A percentile compares a stretch with the other conserved stretches of the same genome.
phyloP scores from a whole-genome alignment of 2,888 invertebrate genomes.

The Andrena dorsata region DNA sequence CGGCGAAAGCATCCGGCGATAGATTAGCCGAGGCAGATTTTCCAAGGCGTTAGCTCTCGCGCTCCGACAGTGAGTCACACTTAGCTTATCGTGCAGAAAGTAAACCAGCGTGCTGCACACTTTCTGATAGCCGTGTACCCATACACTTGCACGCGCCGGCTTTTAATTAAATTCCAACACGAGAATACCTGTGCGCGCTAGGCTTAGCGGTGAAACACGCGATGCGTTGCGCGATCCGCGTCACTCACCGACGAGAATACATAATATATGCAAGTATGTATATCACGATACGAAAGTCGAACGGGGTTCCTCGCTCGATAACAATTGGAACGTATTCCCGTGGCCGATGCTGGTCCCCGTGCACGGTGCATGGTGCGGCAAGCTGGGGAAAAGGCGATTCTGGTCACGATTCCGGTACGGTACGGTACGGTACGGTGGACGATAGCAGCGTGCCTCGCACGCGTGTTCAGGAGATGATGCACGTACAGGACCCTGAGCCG shows the following conservation, averaged over 20 bases:
- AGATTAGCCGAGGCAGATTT: not conserved
- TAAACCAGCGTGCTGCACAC: slow-evolving; percentile 36
- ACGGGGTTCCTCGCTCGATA: slow-evolving; percentile 17
- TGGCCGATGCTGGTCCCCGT: not conserved
- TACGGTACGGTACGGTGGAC: slow-evolving; percentile 17
- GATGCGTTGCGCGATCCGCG: slow-evolving; percentile 9
- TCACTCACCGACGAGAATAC: not conserved
- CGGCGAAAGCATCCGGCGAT: not conserved
- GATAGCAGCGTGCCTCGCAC: slow-evolving; percentile 24
- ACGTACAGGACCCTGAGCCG: not conserved
- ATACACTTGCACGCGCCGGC: slow-evolving; percentile 16
- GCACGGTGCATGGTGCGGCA: not conserved
- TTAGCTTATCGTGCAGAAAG: slow-evolving; percentile 46
- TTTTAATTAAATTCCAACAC: slow-evolving; percentile 55
- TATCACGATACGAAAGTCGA: slow-evolving; percentile 26
- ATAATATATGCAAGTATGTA: too few species aligned
- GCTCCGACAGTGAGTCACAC: slow-evolving; percentile 33
- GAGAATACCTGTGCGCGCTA: slow-evolving; percentile 12
- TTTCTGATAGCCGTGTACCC: slow-evolving; percentile 39
- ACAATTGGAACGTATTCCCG: slow-evolving; percentile 19
- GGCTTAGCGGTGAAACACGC: slow-evolving; percentile 19
- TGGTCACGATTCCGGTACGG: not conserved
- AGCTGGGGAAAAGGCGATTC: slow-evolving; percentile 7
- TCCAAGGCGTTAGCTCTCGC: not conserved
- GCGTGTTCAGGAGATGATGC: slow-evolving; percentile 38